Base-by-base conservation (phyloP, 37 sponge, comb jelly and placozoan species). In the Hormiphora californensis region DNA sequence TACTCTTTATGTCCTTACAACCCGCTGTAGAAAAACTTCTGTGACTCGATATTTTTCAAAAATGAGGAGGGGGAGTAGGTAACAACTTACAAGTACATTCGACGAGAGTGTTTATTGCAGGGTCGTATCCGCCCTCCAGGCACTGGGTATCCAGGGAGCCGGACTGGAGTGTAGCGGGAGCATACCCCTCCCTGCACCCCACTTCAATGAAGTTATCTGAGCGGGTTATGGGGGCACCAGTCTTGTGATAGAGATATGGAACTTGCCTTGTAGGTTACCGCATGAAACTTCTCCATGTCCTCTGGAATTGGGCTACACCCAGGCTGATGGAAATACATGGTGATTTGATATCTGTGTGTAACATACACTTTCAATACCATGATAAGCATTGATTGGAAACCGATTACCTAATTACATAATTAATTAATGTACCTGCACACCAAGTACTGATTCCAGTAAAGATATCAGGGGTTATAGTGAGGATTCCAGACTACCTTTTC, bases 161-260 rank as follows among this genome's bases (percentile, higher is more conserved):
- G n/a, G 61, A 5, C 23, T 57, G 61, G 3, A 57, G 61, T 19
- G 27, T 30, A 30, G 61, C 61, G 7, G 61, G 61, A 57, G 61
- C 23, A 30, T 57, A 57, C n/a, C 61, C n/a, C 61, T 57, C 61
- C 27, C 61, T 5, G 61, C 61, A 57, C n/a, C 61, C n/a, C n/a
- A 57, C 61, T 57, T 25, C 27, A n/a, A n/a, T n/a, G n/a, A n/a
- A n/a, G n/a, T n/a, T n/a, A n/a, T 28, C n/a, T 28, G 61, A 57
- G n/a, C n/a, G 27, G 61, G n/a, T 19, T 17, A 49, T 9, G 12
- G n/a, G 7, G 27, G n/a, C 27, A 57, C 61, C 61, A 57, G 61
- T 15, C 3, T 28, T 57, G 61, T 57, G 61, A 57, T 25, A 57
- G n/a, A 4, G 61, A 57, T 5, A 57, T 57, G 23, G 61, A 57